Evolutionary conservation across 2,888 invertebrate genomes (phyloP).

Genomic region (Escarpia spicata): DNA sequence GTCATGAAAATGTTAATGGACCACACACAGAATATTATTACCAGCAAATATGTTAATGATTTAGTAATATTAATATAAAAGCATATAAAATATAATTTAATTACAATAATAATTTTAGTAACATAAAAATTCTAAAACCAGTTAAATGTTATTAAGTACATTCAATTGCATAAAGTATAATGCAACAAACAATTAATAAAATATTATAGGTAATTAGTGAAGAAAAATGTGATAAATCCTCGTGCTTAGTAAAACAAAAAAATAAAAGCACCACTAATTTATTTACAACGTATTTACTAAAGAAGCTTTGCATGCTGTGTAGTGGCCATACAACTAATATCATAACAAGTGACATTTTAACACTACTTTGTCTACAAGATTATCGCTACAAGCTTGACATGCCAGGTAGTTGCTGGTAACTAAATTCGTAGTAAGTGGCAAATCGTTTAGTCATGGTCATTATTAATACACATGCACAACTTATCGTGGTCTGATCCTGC

Average conservation of each 20-base stretch:
- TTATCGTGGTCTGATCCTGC: not conserved
- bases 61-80: conserved; percentile 12
- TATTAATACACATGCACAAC: not conserved
- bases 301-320: not conserved
- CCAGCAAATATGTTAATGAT: not conserved
- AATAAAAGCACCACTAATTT: not conserved
- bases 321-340: not conserved
- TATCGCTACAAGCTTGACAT: not conserved
- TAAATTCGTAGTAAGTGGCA: not conserved
- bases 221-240: not conserved
- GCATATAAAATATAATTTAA: no score
- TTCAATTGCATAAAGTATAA: not conserved
- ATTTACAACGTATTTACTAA: not conserved
- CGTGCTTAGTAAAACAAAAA: not conserved
- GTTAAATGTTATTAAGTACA: not conserved
- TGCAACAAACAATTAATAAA: not conserved
- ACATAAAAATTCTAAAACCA: not conserved
- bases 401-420: not conserved
- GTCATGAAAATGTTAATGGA: not conserved
- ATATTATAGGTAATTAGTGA: not conserved
- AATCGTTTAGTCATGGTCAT: not conserved
- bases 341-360: not conserved
- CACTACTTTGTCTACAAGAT: not conserved
- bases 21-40: not conserved
- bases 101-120: not conserved